Base-by-base conservation (phyloP, 2,888 invertebrate genomes). In the Xylocampa areola region DNA sequence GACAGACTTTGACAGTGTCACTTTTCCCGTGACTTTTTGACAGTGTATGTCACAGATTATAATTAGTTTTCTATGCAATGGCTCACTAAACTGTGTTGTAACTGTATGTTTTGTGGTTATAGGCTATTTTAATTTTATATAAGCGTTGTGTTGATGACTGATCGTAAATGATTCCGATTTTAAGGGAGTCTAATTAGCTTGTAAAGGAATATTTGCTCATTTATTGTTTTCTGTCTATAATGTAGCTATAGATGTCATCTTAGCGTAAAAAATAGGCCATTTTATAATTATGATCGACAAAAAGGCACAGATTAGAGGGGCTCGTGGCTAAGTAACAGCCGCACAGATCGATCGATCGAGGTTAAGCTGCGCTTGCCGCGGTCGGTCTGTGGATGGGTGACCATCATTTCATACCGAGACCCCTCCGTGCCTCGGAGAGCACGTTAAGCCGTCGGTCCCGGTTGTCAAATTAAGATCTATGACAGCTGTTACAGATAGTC, bases 141-240 rank as follows among this genome's bases (percentile, higher is more conserved):
- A 64, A 61, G 74, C n/a, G 76, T 77, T 75, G 78, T 77, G 77
- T 71, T 39, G 49, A 63, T 48, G 77, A 75, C 81, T 83, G 82
- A 81, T 64, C 64, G 63, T 48, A 52, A 44, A 35, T 41, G 50
- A 68, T 71, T 77, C 73, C 68, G 47, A 69, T 75, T 77, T 73
- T 75, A 41, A 49, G 21, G 76, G 81, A 65, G 61, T 64, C 72
- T 49, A 21, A 57, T 63, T 80, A 77, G 70, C 13, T 66, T 57
- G 58, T 74, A 68, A 69, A 50, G 51, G 65, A 76, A 74, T 71
- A 81, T 73, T 83, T 83, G 84, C 83, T 84, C 84, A 83, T 67
- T 64, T 29, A 6, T 36, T 50, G n/a, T 45, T 45, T 43, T 44
- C 43, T 54, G 61, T 60, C 19, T 67, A 16, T 59, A 63, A 57